Evolutionary conservation across 1,140 invertebrate species (phyloP).

Genomic region (Cyclina sinensis): DNA sequence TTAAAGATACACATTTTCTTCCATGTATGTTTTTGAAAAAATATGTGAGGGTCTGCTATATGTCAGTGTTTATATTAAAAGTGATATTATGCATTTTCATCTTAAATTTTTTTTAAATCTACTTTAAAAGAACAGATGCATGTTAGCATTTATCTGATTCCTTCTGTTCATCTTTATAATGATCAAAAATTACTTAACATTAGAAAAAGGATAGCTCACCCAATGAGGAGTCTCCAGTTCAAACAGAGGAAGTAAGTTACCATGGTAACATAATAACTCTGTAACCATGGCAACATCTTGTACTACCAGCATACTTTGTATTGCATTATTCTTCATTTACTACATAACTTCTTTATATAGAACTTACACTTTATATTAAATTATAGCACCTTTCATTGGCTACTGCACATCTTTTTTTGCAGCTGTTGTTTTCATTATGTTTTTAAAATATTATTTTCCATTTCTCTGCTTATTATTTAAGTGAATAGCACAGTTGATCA

Average conservation of each 20-base stretch:
- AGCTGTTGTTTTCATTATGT: neutral
- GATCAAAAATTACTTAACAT: neutral
- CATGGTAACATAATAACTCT: constrained; percentile 37
- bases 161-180: neutral
- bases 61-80: no score
- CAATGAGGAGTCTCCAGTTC: neutral
- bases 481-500: no score
- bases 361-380: neutral
- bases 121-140: no score
- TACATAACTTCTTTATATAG: neutral
- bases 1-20: no score
- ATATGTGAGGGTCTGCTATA: no score
- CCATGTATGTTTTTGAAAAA: no score
- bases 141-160: no score
- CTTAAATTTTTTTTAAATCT: no score
- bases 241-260: constrained; percentile 48
- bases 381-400: neutral
- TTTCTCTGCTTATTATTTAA: no score
- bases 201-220: constrained; percentile 45
- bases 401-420: neutral
- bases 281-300: constrained; percentile 44
- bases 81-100: no score
- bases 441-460: no score
- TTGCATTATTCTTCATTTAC: constrained; percentile 30
- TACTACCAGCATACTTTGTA: constrained; percentile 18